A percentile compares a stretch with the other conserved stretches of the same genome.
These are phyloP conservation scores for Hylaea fasciaria DNA, from an alignment of 2,888 invertebrate species.

Conservation along the genomic window DNA sequence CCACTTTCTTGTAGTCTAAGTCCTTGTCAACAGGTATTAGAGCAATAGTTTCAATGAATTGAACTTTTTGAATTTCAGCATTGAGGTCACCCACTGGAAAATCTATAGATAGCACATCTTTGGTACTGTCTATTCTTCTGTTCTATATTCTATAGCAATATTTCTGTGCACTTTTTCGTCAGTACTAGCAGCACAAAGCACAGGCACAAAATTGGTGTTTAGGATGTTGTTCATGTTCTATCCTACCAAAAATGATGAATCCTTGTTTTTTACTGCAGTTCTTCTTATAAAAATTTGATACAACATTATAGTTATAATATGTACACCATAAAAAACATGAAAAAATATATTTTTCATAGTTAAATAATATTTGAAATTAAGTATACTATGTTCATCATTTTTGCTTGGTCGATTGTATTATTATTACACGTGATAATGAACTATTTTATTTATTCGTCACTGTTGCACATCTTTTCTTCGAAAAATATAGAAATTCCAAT, in stretches of 20 bases:
- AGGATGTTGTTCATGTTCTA: slow-evolving; percentile 47
- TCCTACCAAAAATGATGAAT: slow-evolving; percentile 64
- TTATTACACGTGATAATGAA: slow-evolving; percentile 44
- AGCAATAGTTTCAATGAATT: slow-evolving; percentile 41
- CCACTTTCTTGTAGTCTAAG: slow-evolving; percentile 28
- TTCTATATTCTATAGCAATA: slow-evolving; percentile 61
- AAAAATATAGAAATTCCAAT: slow-evolving; percentile 69
- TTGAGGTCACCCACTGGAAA: slow-evolving; percentile 59
- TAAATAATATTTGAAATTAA: too few relatives aligned
- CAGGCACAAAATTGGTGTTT: slow-evolving; percentile 69
- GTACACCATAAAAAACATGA: too few relatives aligned
- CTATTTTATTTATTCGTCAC: slow-evolving; percentile 50
- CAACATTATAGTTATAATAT: too few relatives aligned
- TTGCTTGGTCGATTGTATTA: slow-evolving; percentile 51
- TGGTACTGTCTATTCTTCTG: slow-evolving; percentile 49
- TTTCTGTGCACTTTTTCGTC: slow-evolving; percentile 70
- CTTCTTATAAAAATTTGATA: too few relatives aligned
- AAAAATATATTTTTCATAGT: too few relatives aligned
- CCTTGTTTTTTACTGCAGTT: neutral
- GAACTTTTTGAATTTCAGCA: slow-evolving; percentile 56
- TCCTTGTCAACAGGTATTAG: slow-evolving; percentile 36
- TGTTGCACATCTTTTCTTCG: slow-evolving; percentile 60
- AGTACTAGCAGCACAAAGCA: slow-evolving; percentile 66
- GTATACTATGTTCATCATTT: slow-evolving; percentile 58
- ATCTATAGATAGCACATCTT: slow-evolving; percentile 70